A percentile compares a stretch with the other conserved stretches of the same genome.
Evolutionary conservation across 2,888 invertebrate genomes (phyloP).

Genomic region (Tetheella fluctuosa): DNA sequence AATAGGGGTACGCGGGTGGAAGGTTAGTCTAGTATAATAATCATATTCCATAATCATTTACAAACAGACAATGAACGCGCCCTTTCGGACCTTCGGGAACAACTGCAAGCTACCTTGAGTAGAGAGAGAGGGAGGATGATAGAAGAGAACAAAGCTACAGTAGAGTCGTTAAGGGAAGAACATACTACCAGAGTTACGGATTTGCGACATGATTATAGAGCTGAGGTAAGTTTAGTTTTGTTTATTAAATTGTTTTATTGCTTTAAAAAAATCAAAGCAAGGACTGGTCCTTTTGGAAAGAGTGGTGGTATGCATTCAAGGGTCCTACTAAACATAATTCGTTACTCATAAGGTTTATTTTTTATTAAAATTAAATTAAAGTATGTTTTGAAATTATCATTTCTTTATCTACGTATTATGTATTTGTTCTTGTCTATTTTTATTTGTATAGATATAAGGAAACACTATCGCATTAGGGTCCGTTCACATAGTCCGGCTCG

Average conservation of each 20-base stretch:
- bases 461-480: too few species aligned
- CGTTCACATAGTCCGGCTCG: too few species aligned
- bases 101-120: slow-evolving; percentile 72
- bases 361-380: too few species aligned
- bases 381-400: too few species aligned
- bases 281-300: neutral
- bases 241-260: neutral
- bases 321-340: too few species aligned
- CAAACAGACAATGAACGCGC: slow-evolving; percentile 70
- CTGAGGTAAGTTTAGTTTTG: slow-evolving; percentile 76
- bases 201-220: slow-evolving; percentile 85
- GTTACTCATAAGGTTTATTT: too few species aligned
- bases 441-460: too few species aligned
- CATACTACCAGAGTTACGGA: slow-evolving; percentile 85
- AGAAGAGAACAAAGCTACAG: slow-evolving; percentile 80
- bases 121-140: slow-evolving; percentile 77
- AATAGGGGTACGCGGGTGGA: too few species aligned
- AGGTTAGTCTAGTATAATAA: too few species aligned
- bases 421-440: too few species aligned
- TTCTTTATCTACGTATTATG: too few species aligned
- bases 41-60: slow-evolving; percentile 5
- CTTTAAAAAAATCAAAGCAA: neutral
- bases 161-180: slow-evolving; percentile 82
- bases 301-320: too few species aligned
- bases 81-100: slow-evolving; percentile 64